phyloP scores from a whole-genome alignment of 1,140 invertebrate species.

The Aleiodes sp. region DNA sequence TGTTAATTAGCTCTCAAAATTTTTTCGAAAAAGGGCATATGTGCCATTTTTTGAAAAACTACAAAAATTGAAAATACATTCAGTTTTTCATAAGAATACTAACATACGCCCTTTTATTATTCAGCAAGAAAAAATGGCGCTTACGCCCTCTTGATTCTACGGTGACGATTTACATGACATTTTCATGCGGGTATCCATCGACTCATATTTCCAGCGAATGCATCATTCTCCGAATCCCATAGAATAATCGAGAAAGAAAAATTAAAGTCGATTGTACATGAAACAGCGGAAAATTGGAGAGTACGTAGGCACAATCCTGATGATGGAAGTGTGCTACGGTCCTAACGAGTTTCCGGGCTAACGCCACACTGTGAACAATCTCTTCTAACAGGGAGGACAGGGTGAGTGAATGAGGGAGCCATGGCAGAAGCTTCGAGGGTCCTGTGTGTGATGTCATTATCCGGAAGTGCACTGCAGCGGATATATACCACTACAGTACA shows the following conservation, averaged over 20 bases:
- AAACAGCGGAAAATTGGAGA: slow-evolving; percentile 5
- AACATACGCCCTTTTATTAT: too few species aligned
- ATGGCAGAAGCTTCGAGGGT: not conserved
- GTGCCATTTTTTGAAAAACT: too few species aligned
- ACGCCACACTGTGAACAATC: not conserved
- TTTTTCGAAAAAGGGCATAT: too few species aligned
- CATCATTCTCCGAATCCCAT: not conserved
- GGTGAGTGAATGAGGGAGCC: too few species aligned
- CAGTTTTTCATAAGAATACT: too few species aligned
- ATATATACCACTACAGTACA: not conserved
- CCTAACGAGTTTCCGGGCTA: slow-evolving; percentile 8
- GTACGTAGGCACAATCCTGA: not conserved
- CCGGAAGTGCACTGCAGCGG: slow-evolving; percentile 1
- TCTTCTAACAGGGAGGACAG: not conserved
- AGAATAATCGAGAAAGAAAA: not conserved
- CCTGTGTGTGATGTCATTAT: slow-evolving; percentile 12
- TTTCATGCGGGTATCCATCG: too few species aligned
- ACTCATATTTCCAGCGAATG: not conserved
- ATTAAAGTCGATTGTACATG: not conserved
- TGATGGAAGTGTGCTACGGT: not conserved
- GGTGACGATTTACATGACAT: too few species aligned
- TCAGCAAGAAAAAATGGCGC: too few species aligned
- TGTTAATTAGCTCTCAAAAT: too few species aligned
- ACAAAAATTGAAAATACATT: too few species aligned
- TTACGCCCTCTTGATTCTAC: too few species aligned